Percentiles rank a stretch among this genome's conserved stretches.
These are phyloP conservation scores for Maniola jurtina DNA, from an alignment of 1,140 invertebrate species.

Conservation along the genomic window DNA sequence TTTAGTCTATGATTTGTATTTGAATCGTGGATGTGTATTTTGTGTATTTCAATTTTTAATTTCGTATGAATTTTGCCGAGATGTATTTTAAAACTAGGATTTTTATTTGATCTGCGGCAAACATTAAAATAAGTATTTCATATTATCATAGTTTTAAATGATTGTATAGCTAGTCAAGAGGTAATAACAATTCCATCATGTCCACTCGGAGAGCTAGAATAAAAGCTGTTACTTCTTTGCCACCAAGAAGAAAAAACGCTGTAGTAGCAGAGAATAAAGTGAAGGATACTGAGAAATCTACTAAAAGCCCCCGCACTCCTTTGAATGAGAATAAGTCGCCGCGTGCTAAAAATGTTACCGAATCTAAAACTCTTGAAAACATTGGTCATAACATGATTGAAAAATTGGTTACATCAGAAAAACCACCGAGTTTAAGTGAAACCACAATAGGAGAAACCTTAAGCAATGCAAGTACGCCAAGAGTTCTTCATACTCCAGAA, in stretches of 20 bases:
- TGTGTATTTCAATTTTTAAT: no score
- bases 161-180: background rate
- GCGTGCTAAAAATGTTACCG: conserved; percentile 10
- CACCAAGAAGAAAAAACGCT: conserved; percentile 63
- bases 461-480: conserved; percentile 10
- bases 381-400: conserved; percentile 5
- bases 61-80: background rate
- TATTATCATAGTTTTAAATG: background rate
- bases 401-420: conserved; percentile 14
- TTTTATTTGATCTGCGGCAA: background rate
- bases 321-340: conserved; percentile 24
- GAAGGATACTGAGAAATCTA: conserved; percentile 39
- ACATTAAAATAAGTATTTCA: background rate
- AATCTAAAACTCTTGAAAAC: conserved; percentile 7
- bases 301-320: conserved; percentile 42
- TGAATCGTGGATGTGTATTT: no score
- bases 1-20: no score
- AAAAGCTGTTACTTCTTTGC: conserved; percentile 68
- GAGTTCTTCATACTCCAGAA: conserved; percentile 5
- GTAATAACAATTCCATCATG: conserved; percentile 39
- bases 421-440: background rate
- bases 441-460: conserved; percentile 7
- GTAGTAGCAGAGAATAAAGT: conserved; percentile 44
- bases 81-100: background rate
- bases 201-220: conserved; percentile 70